Percentiles rank a stretch among this genome's conserved stretches.
These are phyloP conservation scores for Umimayanthus kanabou DNA, from an alignment of 92 coral and sea anemone species.

Conservation along the genomic window DNA sequence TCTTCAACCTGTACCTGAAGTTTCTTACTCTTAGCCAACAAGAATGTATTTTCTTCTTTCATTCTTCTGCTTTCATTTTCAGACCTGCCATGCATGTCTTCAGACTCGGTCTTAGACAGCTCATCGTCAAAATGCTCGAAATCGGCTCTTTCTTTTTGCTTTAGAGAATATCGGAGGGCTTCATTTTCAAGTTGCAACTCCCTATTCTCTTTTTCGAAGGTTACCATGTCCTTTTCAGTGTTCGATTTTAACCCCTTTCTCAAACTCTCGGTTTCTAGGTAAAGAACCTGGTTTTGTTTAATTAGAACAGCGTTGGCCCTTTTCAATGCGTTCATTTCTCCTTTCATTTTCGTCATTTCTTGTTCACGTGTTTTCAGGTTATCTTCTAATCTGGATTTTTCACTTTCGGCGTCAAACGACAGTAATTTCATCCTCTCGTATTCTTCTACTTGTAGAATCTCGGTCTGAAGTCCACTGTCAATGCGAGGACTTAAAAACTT, in stretches of 20 bases:
- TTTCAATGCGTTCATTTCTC: conserved; percentile 81
- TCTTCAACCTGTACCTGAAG: conserved; percentile 76
- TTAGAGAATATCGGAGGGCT: conserved; percentile 60
- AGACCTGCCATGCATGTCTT: conserved; percentile 44
- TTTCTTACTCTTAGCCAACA: conserved; percentile 71
- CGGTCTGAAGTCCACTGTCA: conserved; percentile 84
- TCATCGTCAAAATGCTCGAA: conserved; percentile 60
- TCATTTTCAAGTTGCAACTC: conserved; percentile 63
- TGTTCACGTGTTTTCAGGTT: conserved; percentile 70
- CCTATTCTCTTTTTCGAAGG: conserved; percentile 71
- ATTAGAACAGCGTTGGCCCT: conserved; percentile 87
- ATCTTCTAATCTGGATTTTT: conserved; percentile 64
- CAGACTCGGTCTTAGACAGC: conserved; percentile 58
- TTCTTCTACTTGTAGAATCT: conserved; percentile 69
- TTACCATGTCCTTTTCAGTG: conserved; percentile 53
- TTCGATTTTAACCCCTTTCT: conserved; percentile 53
- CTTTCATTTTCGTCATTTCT: conserved; percentile 64
- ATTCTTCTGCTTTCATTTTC: conserved; percentile 68
- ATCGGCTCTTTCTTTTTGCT: conserved; percentile 49
- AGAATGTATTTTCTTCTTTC: conserved; percentile 71
- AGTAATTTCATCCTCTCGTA: conserved; percentile 68
- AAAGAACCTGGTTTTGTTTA: conserved; percentile 92
- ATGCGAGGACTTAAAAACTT: conserved; percentile 75
- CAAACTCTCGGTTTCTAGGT: conserved; percentile 85
- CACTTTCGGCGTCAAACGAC: conserved; percentile 68